Conservation (phyloP, 2,797 vertebrate genomes). For the Trichosurus vulpecula region DNA sequence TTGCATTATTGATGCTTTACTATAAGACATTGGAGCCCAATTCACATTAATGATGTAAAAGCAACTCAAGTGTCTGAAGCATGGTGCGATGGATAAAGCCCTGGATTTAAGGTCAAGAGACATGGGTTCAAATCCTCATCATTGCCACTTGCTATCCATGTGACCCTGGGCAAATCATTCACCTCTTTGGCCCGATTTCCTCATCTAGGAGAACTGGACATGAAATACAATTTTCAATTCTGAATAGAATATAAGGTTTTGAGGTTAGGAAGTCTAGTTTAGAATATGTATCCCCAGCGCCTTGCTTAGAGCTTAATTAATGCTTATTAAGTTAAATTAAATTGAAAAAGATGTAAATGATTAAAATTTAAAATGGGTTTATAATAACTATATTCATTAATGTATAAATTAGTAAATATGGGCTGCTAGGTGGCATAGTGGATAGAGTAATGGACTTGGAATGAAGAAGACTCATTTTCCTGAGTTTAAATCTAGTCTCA, state of each 20-base stretch:
- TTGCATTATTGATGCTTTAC: background rate
- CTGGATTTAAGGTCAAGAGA: background rate
- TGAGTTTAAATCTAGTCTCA: background rate
- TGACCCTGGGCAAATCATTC: background rate
- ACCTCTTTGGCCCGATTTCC: background rate
- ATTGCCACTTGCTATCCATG: background rate
- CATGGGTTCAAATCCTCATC: background rate
- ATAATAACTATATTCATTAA: background rate
- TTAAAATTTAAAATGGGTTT: background rate
- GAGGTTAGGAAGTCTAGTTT: background rate
- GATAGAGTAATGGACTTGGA: background rate
- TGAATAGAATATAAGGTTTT: background rate
- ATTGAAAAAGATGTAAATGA: background rate
- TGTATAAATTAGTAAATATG: background rate
- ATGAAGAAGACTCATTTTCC: background rate
- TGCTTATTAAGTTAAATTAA: background rate
- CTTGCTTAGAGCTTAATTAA: background rate
- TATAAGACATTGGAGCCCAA: background rate
- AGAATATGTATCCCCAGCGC: background rate
- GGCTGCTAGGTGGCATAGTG: background rate
- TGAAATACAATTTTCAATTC: background rate
- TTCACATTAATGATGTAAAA: background rate
- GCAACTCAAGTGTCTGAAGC: background rate
- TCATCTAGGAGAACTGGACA: background rate
- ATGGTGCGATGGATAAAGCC: background rate